These are phyloP conservation scores for Lasiurus cinereus DNA, from an alignment of 2,113 vertebrate genomes.

Conservation along the genomic window DNA sequence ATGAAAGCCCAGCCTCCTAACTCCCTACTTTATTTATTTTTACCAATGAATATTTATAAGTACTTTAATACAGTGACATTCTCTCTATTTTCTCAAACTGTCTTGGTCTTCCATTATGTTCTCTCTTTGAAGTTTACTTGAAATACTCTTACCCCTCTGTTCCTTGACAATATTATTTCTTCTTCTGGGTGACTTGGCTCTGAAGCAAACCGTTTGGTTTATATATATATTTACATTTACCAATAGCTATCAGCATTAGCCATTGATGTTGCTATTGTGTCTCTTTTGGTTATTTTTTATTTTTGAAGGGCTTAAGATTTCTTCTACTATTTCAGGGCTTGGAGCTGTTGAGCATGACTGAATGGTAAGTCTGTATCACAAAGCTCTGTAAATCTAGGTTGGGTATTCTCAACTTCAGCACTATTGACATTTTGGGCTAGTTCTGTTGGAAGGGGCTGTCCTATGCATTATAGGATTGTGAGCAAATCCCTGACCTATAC, in stretches of 20 bases:
- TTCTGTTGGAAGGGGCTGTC: neutral
- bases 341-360: neutral
- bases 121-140: neutral
- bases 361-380: neutral
- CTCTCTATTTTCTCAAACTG: neutral
- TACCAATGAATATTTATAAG: neutral
- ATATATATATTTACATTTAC: neutral
- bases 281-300: constrained; percentile 55
- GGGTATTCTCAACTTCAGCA: neutral
- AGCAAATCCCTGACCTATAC: neutral
- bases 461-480: neutral
- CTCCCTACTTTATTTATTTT: neutral
- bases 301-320: neutral
- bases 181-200: neutral
- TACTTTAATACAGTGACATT: neutral
- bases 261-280: neutral
- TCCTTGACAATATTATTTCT: neutral
- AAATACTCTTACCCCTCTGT: neutral
- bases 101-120: neutral
- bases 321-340: constrained; percentile 39
- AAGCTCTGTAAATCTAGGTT: neutral
- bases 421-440: neutral
- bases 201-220: neutral
- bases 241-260: neutral
- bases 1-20: neutral